Base-by-base conservation (phyloP, 2,797 vertebrate species). In the Miichthys miiuy region DNA sequence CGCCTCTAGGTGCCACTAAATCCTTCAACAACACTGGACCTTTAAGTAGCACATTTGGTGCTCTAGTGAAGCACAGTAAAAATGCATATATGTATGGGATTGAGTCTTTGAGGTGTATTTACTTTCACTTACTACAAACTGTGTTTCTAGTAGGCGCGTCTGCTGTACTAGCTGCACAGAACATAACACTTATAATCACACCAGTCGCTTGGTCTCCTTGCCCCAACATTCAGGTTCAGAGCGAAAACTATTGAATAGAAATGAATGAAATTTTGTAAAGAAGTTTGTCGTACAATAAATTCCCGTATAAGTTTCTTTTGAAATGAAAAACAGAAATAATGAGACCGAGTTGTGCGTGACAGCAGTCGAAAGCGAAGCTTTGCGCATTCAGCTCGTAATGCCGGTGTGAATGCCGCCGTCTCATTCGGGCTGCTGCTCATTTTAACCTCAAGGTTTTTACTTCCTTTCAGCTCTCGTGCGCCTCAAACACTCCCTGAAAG, bases 361-460 rank as follows among this genome's bases (percentile, higher is more conserved):
- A 25, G 23, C 23, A 51, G 54, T 10, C n/a, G 23, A 38, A 38
- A 47, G 34, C 8, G 0, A 25, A 47, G 48, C 62, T 42, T 30
- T 63, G 7, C 44, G 38, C 52, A 20, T 51, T 18, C 30, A 30
- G 30, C 50, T 14, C 21, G 41, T 1, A 20, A 50, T 2, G 65
- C 27, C 23, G 72, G 18, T 54, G 48, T 70, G 55, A 63, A 70
- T 38, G 69, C 41, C 51, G 55, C 47, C 21, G 1, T 56, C 11
- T 52, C 51, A 4, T 72, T 60, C n/a, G 48, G 34, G 38, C 38
- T 5, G 62, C 64, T 67, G 60, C 70, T 80, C 51, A 76, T 83
- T 38, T 83, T 75, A 57, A 70, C 27, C 79, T 72, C 68, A 9
- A 69, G 52, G 72, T 65, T 82, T 38, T 67, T 17, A 5, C 66